Evolutionary conservation across 2,888 invertebrate genomes (phyloP), one percentile per base, ranked within the genome.

Genomic region (Nysson spinosus): DNA sequence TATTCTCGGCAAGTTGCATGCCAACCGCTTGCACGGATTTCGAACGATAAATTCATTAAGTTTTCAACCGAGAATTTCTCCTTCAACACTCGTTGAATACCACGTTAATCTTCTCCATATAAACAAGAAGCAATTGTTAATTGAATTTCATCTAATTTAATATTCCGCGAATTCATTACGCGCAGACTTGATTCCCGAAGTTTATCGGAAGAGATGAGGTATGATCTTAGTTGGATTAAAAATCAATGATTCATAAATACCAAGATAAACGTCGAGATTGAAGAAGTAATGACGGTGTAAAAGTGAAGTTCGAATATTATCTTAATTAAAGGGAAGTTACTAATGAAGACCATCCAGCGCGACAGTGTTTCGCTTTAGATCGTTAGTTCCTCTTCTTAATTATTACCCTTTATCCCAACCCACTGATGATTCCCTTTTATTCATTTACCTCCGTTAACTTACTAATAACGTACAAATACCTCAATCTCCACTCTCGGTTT

Each of bases 401-500:
- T 46, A 61, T 50, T 40, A 30, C 19, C 19, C 28, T 50, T 50
- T 49, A 40, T 22, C n/a, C n/a, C n/a, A n/a, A n/a, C n/a, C 30
- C 1, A 11, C 20, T 7, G 14, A n/a, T 30, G 30, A 61, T 49
- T 43, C 22, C 20, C 12, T n/a, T n/a, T n/a, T n/a, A n/a, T n/a
- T n/a, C n/a, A n/a, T n/a, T n/a, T n/a, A n/a, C n/a, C n/a, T n/a
- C n/a, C n/a, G n/a, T n/a, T n/a, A n/a, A n/a, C n/a, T n/a, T n/a
- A n/a, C n/a, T n/a, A 7, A 4, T 37, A 14, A 9, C 17, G 28
- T 28, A 39, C 57, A 50, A 44, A 44, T 44, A 40, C 44, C 32
- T n/a, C 32, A n/a, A 32, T 26, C 54, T 37, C 42, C 57, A 68
- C 43, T 71, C 63, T 62, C 57, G 39, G 47, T 69, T 66, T 58